Evolutionary conservation across 2,888 invertebrate species (phyloP), one percentile per base, ranked within the genome.

Genomic region (Synergus gifuensis): DNA sequence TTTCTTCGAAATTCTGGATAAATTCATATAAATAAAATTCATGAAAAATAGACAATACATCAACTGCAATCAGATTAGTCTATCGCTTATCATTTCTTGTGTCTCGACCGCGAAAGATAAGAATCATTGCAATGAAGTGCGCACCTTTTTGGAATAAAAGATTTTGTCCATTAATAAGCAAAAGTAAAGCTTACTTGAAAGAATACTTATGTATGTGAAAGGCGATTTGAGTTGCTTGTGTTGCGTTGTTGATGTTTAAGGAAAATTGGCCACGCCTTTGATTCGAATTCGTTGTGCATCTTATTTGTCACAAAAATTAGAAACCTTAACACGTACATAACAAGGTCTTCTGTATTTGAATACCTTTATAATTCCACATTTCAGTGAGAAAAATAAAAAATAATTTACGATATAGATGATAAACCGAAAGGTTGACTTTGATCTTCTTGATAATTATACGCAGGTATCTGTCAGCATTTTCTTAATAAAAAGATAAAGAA

Each of bases 251-350:
- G 58, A 18, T 18, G 11, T n/a, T n/a, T n/a, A 22, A 22, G 18
- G n/a, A 60, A 18, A 22, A 22, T n/a, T 60, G 11, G 8, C 58
- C 16, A 81, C 18, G 8, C 76, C 54, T 36, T 76, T 28, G 63
- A 46, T 77, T 69, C 60, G 5, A 49, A 79, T 79, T 42, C 46
- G n/a, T 14, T 78, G 67, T 76, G 78, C 58, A 64, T 8, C 77
- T 11, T n/a, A 5, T 18, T 73, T 63, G 4, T 44, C 67, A 40
- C 77, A 79, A 79, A 64, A 63, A 77, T 60, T 76, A 78, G 69
- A 76, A 78, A 66, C 28, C 42, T 28, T 5, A 18, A 22, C 58
- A 60, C 16, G 66, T n/a, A 42, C 4, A 46, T 73, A 12, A 62
- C 64, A 62, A 28, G 40, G 54, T 16, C 49, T 49, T 49, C 49